Conservation (phyloP, 1,140 invertebrate genomes). For the Platyscapa corneri region DNA sequence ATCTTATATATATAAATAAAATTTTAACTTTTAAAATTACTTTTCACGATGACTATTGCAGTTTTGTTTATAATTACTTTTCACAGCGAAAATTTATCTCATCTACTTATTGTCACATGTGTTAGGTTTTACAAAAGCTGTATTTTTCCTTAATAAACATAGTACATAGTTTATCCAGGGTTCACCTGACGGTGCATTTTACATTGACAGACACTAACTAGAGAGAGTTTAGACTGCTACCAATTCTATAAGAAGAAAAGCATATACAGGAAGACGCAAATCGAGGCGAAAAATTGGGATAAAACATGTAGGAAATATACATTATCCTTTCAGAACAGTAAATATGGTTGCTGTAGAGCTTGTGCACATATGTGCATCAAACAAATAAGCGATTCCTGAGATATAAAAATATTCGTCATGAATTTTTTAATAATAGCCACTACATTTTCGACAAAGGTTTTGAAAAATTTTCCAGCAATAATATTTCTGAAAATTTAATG, state of each 20-base stretch:
- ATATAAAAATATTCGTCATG: background rate
- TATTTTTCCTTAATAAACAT: background rate
- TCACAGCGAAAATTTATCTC: background rate
- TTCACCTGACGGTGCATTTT: background rate
- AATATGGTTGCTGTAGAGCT: background rate
- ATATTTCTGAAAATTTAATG: background rate
- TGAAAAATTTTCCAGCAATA: background rate
- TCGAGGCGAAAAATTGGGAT: background rate
- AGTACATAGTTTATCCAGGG: background rate
- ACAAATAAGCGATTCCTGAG: background rate
- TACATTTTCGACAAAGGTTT: background rate
- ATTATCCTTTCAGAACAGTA: background rate
- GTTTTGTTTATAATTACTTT: background rate
- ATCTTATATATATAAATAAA: too few species aligned
- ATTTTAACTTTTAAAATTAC: too few species aligned
- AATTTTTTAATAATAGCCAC: background rate
- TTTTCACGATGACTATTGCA: background rate
- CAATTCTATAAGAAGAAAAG: background rate
- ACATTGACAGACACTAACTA: constrained; percentile 9
- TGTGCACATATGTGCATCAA: background rate
- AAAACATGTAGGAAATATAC: background rate
- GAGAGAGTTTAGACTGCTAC: background rate
- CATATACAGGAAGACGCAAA: background rate
- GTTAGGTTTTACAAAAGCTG: background rate
- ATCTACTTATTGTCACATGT: background rate